Evolutionary conservation across 1,140 invertebrate genomes (phyloP).

Genomic region (Drosophila rhopaloa): DNA sequence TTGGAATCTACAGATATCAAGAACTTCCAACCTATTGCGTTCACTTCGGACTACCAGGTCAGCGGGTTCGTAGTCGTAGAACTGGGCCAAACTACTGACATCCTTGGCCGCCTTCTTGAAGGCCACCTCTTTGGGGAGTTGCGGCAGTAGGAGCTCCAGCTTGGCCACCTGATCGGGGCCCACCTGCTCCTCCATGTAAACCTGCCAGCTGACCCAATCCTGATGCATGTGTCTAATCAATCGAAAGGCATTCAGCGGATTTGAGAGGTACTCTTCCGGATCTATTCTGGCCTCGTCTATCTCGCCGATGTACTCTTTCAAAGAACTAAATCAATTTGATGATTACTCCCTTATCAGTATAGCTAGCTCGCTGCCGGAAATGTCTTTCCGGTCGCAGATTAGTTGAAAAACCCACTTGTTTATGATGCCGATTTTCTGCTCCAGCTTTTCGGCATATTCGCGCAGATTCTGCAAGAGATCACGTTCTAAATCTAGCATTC

Average conservation of each 20-base stretch:
- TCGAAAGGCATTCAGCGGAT: constrained; percentile 59
- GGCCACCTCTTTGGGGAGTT: background rate
- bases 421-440: constrained; percentile 32
- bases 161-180: constrained; percentile 9
- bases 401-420: constrained; percentile 24
- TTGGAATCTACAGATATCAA: accelerated
- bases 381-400: too few relatives aligned
- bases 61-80: constrained; percentile 38
- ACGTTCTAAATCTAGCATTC: constrained; percentile 21
- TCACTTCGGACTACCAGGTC: constrained; percentile 4
- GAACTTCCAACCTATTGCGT: constrained; percentile 7
- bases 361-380: too few relatives aligned
- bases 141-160: constrained; percentile 21
- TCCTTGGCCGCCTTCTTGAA: constrained; percentile 13
- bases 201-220: constrained; percentile 65
- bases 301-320: constrained; percentile 87
- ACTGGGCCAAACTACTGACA: constrained; percentile 19
- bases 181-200: constrained; percentile 39
- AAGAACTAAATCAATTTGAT: constrained; percentile 3
- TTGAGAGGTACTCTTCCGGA: constrained; percentile 85
- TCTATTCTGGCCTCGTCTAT: constrained; percentile 89
- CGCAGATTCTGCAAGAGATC: constrained; percentile 31
- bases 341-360: too few relatives aligned
- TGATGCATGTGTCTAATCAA: constrained; percentile 63
- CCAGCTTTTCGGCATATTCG: constrained; percentile 40